Evolutionary conservation across 2,113 vertebrate species (phyloP), one percentile per base, ranked within the genome.

Genomic region (Dunckerocampus dactyliophorus): DNA sequence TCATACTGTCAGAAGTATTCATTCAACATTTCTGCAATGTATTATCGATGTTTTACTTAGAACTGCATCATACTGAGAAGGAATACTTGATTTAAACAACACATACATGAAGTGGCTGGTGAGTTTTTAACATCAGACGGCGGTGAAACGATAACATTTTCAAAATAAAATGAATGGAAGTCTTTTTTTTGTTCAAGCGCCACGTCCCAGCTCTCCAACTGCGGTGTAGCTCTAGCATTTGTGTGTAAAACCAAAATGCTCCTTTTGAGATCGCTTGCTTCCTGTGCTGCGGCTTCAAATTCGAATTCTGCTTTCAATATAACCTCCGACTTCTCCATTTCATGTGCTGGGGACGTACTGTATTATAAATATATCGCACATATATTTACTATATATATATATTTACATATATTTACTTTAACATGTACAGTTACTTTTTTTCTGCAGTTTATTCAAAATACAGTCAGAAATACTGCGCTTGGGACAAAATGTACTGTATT

Each of bases 261-360:
- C 84, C 79, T 87, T 85, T 87, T 85, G 76, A 89, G 77, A 89
- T 87, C 75, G 78, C 76, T 79, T 80, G 28, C 80, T 89, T 91
- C 89, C 89, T 89, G 88, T 84, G 74, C 79, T 84, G 86, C 47
- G 83, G 84, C 81, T 84, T 80, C 61, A 74, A 84, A 75, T 75
- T 77, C 76, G 49, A 82, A 78, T 86, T 86, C 85, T 83, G 82
- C 84, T 85, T 87, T 88, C 80, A 85, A 82, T 81, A 62, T 43
- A 55, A 65, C 65, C 56, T 54, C 47, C 47, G 47, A 87, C 85
- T 86, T 85, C 80, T 79, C 67, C 52, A 77, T 84, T 82, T 75
- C 16, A 24, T 5, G 1, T 3, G 6, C 37, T 47, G 52, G 9
- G 67, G 62, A 45, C 67, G 14, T 14, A 43, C 13, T 54, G 58